phyloP scores from a whole-genome alignment of 2,113 vertebrate species.

The Aptenodytes patagonicus region DNA sequence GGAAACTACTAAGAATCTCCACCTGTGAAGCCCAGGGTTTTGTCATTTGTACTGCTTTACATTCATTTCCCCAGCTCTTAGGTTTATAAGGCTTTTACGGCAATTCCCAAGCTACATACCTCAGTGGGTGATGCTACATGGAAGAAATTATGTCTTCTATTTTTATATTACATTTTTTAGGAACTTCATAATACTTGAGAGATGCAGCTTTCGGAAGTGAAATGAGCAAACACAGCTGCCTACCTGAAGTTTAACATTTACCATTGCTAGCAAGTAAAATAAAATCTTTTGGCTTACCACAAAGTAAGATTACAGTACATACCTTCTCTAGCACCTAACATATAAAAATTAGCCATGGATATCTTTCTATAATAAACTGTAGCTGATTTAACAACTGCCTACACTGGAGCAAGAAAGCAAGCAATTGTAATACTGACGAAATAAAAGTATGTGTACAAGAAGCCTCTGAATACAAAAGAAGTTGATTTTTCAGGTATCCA shows the following conservation, averaged over 20 bases:
- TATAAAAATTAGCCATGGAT: neutral
- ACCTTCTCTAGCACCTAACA: neutral
- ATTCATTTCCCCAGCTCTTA: neutral
- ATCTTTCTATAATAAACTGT: neutral
- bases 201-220: neutral
- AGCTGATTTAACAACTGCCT: neutral
- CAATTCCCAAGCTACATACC: neutral
- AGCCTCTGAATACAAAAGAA: neutral
- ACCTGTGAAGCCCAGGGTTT: neutral
- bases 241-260: neutral
- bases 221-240: neutral
- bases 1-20: neutral
- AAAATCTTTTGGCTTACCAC: neutral
- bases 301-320: neutral
- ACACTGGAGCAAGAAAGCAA: neutral
- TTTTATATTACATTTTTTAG: constrained; percentile 11
- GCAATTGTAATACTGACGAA: neutral
- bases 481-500: neutral
- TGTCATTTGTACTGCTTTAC: neutral
- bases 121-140: neutral
- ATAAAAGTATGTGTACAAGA: neutral
- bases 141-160: neutral
- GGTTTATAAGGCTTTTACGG: neutral
- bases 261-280: neutral
- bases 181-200: neutral